Percentiles rank a stretch among this genome's conserved stretches.
Conservation (phyloP, 2,113 vertebrate genomes). For the Albula glossodonta region DNA sequence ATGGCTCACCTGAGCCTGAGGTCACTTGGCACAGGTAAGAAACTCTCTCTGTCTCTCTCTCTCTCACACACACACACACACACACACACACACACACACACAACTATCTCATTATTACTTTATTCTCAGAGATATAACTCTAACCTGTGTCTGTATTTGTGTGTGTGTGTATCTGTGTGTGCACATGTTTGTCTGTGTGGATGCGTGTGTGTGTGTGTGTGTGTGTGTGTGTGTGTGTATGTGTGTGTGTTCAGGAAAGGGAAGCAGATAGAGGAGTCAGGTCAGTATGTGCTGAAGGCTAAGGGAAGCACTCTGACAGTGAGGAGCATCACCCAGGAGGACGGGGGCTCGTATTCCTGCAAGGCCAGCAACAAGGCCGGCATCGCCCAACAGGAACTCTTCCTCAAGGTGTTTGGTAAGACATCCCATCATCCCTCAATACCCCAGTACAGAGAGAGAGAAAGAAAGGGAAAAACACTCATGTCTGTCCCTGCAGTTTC, state of each 20-base stretch:
- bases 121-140: too few relatives aligned
- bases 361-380: slow-evolving; percentile 92
- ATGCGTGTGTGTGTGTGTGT: neutral
- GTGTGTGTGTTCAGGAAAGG: slow-evolving; percentile 72
- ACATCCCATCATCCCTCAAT: neutral
- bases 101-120: neutral
- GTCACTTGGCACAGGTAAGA: slow-evolving; percentile 91
- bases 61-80: neutral
- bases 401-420: slow-evolving; percentile 97
- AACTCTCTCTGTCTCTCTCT: too few relatives aligned
- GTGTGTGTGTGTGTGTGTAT: neutral
- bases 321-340: slow-evolving; percentile 81
- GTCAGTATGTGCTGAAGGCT: slow-evolving; percentile 81
- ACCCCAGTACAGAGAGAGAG: too few relatives aligned
- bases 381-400: slow-evolving; percentile 81
- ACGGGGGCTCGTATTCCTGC: slow-evolving; percentile 85
- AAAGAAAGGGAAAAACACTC: neutral
- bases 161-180: neutral
- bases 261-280: slow-evolving; percentile 80
- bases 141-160: neutral
- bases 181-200: neutral
- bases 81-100: neutral
- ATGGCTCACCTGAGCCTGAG: slow-evolving; percentile 85
- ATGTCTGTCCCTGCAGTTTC: neutral
- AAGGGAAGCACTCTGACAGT: slow-evolving; percentile 82